A percentile compares a stretch with the other conserved stretches of the same genome.
These are phyloP conservation scores for Corynorhinus townsendii DNA, from an alignment of 2,113 vertebrate genomes.

Conservation along the genomic window DNA sequence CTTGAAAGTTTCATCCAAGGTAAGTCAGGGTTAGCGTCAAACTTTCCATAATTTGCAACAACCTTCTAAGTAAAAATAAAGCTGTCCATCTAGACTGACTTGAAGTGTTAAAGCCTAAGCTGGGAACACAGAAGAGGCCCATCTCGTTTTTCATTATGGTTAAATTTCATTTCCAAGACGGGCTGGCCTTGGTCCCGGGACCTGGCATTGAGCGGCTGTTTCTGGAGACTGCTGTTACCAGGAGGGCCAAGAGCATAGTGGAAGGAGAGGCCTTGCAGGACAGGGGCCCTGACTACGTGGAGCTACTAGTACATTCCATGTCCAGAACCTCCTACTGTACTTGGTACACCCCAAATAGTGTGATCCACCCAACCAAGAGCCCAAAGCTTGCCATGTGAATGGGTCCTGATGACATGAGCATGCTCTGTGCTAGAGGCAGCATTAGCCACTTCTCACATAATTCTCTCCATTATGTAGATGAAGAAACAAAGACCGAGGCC, in stretches of 20 bases:
- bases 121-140: neutral
- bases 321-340: neutral
- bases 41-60: constrained; percentile 32
- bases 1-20: neutral
- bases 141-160: neutral
- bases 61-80: constrained; percentile 18
- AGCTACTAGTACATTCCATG: rapidly evolving
- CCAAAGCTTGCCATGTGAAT: neutral
- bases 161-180: neutral
- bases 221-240: neutral
- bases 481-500: neutral
- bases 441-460: rapidly evolving
- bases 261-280: neutral
- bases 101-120: neutral
- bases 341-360: neutral
- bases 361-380: too few species aligned
- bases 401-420: neutral
- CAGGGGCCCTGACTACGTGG: rapidly evolving
- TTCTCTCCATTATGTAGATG: neutral
- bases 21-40: neutral
- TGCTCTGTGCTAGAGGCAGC: neutral
- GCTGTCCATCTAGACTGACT: neutral
- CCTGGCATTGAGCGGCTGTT: neutral
- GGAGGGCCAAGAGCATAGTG: neutral
- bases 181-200: neutral